phyloP scores from a whole-genome alignment of 2,113 vertebrate genomes.

The Anser brachyrhynchus region DNA sequence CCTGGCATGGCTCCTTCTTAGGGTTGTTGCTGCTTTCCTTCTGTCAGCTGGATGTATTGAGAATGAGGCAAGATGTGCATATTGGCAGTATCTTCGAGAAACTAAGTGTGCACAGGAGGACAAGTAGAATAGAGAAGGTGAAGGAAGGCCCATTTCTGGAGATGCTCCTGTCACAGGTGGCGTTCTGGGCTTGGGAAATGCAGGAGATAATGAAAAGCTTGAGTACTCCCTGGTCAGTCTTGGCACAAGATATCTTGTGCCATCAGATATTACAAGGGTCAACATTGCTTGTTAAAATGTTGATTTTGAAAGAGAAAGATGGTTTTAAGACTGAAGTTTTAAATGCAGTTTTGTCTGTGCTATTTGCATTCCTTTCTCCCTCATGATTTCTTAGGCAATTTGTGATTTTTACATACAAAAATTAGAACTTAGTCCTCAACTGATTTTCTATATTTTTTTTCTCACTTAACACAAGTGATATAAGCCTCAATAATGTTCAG shows the following conservation, averaged over 20 bases:
- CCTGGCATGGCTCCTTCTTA: not conserved
- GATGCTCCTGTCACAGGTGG: not conserved
- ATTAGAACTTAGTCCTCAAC: not conserved
- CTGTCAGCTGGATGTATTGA: not conserved
- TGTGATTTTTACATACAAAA: not conserved
- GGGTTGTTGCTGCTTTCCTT: not conserved
- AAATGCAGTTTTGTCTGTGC: not conserved
- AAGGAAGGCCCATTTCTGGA: not conserved
- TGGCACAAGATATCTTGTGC: not conserved
- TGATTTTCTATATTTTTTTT: not conserved
- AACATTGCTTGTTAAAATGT: not conserved
- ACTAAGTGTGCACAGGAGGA: too few species aligned
- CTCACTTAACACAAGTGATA: not conserved
- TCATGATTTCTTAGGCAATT: not conserved
- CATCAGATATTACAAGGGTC: not conserved
- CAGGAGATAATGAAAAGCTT: not conserved
- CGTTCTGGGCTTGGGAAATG: not conserved
- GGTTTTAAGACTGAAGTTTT: not conserved
- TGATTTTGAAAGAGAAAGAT: not conserved
- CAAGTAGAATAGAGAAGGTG: not conserved
- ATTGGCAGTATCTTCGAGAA: not conserved
- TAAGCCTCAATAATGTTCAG: not conserved
- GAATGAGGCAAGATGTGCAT: not conserved
- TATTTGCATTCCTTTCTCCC: not conserved
- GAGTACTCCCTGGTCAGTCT: not conserved